These are phyloP conservation scores for Drosophila guanche DNA, from an alignment of 1,140 invertebrate genomes.

Conservation along the genomic window DNA sequence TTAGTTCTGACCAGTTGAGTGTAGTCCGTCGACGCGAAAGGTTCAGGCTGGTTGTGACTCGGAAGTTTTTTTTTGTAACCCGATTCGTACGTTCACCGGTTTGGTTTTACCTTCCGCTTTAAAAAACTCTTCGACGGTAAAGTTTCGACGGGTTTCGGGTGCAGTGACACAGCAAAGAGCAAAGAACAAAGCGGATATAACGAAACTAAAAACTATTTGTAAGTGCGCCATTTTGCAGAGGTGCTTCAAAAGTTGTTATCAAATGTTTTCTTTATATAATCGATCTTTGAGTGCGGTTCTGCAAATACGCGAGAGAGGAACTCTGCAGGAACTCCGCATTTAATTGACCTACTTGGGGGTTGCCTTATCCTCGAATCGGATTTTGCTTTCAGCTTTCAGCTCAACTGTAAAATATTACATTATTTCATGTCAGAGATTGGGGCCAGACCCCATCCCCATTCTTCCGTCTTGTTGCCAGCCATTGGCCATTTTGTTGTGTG, in stretches of 20 bases:
- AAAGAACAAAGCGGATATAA: constrained; percentile 10
- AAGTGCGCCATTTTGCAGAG: constrained; percentile 62
- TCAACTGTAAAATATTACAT: constrained; percentile 76
- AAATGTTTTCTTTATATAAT: constrained; percentile 51
- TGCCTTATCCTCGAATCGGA: constrained; percentile 53
- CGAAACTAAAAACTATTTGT: constrained; percentile 54
- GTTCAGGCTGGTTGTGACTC: constrained; percentile 35
- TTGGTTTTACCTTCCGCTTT: constrained; percentile 8
- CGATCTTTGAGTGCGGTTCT: constrained; percentile 9
- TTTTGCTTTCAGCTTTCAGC: constrained; percentile 38
- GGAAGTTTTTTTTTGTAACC: constrained; percentile 4
- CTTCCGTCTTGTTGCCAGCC: neutral
- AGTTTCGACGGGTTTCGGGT: constrained; percentile 14
- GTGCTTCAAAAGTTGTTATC: constrained; percentile 52
- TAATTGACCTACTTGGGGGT: constrained; percentile 72
- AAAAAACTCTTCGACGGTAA: constrained; percentile 17
- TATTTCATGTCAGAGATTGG: constrained; percentile 68
- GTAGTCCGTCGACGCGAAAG: constrained; percentile 68
- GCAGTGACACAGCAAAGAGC: no score
- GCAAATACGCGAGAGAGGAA: constrained; percentile 31
- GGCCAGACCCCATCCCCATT: constrained; percentile 16
- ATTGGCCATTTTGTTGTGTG: constrained; percentile 62
- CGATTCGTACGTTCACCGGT: constrained; percentile 1
- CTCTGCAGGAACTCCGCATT: constrained; percentile 57
- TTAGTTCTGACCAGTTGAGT: constrained; percentile 74